Conservation (phyloP, 2,113 vertebrate genomes). For the Opisthocomus hoazin region DNA sequence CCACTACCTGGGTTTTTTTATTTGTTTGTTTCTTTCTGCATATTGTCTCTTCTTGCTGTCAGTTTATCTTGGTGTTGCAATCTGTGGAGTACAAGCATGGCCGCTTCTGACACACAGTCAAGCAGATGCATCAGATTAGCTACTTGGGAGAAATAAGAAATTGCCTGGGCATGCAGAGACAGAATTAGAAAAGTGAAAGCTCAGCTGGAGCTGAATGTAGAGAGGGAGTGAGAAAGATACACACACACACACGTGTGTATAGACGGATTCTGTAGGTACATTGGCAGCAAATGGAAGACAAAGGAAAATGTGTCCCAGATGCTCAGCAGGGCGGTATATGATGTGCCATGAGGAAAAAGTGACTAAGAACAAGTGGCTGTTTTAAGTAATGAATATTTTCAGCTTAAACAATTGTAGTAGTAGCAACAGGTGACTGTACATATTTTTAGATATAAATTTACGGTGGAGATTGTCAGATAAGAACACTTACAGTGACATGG, state of each 20-base stretch:
- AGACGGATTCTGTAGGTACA: not conserved
- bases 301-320: not conserved
- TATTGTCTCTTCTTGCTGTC: not conserved
- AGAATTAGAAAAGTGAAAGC: not conserved
- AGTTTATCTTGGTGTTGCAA: not conserved
- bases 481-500: not conserved
- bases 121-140: not conserved
- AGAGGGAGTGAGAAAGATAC: not conserved
- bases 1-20: not conserved
- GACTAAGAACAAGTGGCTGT: not conserved
- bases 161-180: not conserved
- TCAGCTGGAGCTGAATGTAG: not conserved
- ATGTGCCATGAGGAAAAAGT: not conserved
- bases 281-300: not conserved
- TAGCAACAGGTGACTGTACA: not conserved
- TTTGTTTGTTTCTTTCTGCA: not conserved
- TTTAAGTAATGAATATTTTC: not conserved
- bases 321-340: not conserved
- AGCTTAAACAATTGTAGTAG: not conserved
- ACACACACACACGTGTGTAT: accelerated
- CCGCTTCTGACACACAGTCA: not conserved
- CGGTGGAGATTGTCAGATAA: not conserved
- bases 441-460: not conserved
- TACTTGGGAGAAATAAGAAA: not conserved
- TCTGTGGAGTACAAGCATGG: not conserved